Evolutionary conservation across 2,113 vertebrate species (phyloP), one percentile per base, ranked within the genome.

Genomic region (Chamaea fasciata): DNA sequence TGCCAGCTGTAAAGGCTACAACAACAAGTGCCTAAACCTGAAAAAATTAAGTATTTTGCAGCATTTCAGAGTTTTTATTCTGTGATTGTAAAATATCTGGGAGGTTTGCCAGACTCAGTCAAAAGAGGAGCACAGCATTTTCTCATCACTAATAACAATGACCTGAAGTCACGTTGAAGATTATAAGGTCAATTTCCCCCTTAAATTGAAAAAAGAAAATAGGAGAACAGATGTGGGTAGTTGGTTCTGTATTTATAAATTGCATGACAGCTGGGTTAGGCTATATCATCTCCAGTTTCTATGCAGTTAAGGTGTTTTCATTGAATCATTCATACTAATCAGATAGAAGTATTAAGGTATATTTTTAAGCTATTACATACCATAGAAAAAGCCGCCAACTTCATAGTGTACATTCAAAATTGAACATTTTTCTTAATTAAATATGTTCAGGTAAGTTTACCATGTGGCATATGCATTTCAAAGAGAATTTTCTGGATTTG

Each of bases 111-210:
- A 97, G 76, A 63, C 70, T 90, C 89, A 90, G 93, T 92, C 95
- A 95, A 94, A 97, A 90, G 95, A 95, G 96, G 91, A 96, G 85
- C 91, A 88, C 89, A 94, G 90, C 92, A 83, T 96, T 97, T 96
- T 97, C 96, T 97, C 94, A 96, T 94, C 92, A 94, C 96, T 95
- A 97, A 96, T 96, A 97, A 96, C 92, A 96, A 95, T 96, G 95
- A 97, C 96, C 94, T 84, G 84, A 93, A 97, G 96, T 95, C 94
- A 95, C 22, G 24, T 78, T 96, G 92, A 96, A 97, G 95, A 97
- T 92, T 94, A 86, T 97, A 97, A 97, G 94, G 94, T 97, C 96
- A 97, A 97, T 97, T 97, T 95, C 94, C 79, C 63, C 94, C 96
- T 95, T 96, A 96, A 97, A 97, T 96, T 15, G 70, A 96, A 97